Base-by-base conservation (phyloP, 2,888 invertebrate species). In the Plebejus anna region DNA sequence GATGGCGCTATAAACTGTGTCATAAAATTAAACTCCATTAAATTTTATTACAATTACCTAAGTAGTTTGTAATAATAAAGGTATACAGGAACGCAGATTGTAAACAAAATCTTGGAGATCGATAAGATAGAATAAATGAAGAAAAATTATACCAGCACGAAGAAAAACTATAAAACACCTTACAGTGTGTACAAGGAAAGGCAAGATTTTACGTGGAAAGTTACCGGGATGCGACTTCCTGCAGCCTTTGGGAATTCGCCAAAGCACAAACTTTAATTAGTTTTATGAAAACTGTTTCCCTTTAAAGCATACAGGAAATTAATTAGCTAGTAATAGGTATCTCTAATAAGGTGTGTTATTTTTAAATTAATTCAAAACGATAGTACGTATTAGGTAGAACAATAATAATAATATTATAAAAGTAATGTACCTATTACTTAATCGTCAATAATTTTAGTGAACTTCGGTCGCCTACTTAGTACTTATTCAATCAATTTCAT, bases 221-320 rank as follows among this genome's bases (percentile, higher is more conserved):
- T 13, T 72, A 13, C 13, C 22, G 13, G 0, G 47, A 72, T 13
- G 11, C 47, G 72, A 51, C 47, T 72, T 72, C 4, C 51, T 42
- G 71, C 42, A 71, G 47, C 5, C 28, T 42, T 42, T 47, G 51
- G 72, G 72, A 72, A 72, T 72, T 72, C 51, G 47, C 72, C 72
- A 72, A 42, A 13, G 22, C 72, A 72, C 11, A 75, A 76, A 38
- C 76, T 78, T 75, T 75, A 72, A 72, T 72, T 28, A 28, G 51
- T 72, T 72, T 47, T n/a, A 38, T n/a, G 38, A 70, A 70, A 70
- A 16, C 16, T 70, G 38, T 70, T n/a, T 38, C 5, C 38, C 38
- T 38, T 70, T 61, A 28, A 13, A 28, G 28, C 59, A 61, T 61
- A 13, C 11, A 11, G 28, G 61, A 4, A 32, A 61, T 28, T 61